These are phyloP conservation scores for Petaurus breviceps DNA, from an alignment of 2,113 vertebrate species.

Conservation along the genomic window DNA sequence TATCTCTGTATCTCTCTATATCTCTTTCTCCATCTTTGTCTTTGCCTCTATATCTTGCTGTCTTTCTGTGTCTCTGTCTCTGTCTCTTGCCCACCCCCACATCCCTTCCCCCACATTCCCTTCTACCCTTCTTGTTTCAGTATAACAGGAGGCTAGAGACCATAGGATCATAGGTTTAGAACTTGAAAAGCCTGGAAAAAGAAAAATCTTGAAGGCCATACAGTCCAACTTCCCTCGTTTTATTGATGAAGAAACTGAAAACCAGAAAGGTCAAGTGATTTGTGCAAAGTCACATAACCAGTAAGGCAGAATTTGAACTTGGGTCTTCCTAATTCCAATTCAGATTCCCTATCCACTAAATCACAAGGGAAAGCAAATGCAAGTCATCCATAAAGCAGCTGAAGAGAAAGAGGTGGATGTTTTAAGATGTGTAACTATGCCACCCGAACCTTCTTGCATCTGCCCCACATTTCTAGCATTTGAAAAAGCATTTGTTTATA, in stretches of 20 bases:
- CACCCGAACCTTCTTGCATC: neutral
- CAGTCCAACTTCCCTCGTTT: neutral
- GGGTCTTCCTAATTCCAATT: neutral
- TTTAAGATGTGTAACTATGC: neutral
- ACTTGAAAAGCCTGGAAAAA: neutral
- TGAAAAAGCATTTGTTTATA: neutral
- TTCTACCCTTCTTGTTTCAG: neutral
- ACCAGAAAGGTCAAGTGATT: neutral
- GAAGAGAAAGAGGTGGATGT: neutral
- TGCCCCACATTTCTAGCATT: neutral
- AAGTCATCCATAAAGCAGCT: neutral
- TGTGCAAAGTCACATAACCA: neutral
- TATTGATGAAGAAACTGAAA: neutral
- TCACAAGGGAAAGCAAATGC: neutral
- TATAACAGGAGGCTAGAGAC: neutral
- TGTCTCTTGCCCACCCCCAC: neutral
- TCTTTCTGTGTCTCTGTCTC: too few species aligned
- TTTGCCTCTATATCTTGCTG: neutral
- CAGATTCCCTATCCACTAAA: neutral
- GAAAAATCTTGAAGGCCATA: neutral
- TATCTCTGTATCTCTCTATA: neutral
- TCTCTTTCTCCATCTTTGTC: neutral
- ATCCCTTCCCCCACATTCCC: too few species aligned
- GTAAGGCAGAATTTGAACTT: neutral
- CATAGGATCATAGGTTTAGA: neutral